These are phyloP conservation scores for Zaprionus ghesquierei DNA, from an alignment of 1,140 invertebrate species.

Conservation along the genomic window DNA sequence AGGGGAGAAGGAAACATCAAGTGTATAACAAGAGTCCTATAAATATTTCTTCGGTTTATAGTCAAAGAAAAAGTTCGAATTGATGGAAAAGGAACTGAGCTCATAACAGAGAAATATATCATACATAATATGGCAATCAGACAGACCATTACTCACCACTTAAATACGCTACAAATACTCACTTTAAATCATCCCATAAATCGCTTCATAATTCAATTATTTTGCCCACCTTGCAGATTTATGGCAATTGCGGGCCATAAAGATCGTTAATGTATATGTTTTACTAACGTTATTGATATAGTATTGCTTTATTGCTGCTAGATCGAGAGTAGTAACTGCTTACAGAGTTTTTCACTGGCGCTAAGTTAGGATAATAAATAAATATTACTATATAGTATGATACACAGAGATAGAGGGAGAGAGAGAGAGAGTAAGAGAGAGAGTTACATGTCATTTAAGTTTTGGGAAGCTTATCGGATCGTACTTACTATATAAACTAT, in stretches of 20 bases:
- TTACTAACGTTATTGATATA: slow-evolving; percentile 67
- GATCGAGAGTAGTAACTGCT: slow-evolving; percentile 55
- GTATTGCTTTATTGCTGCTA: slow-evolving; percentile 74
- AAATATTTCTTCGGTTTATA: too few relatives aligned
- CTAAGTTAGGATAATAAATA: slow-evolving; percentile 70
- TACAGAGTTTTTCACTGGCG: slow-evolving; percentile 36
- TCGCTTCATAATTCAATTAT: not conserved
- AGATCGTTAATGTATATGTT: slow-evolving; percentile 11
- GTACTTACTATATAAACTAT: slow-evolving; percentile 39
- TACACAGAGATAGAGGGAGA: slow-evolving; percentile 18
- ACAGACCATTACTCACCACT: too few relatives aligned
- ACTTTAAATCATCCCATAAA: not conserved
- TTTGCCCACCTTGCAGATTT: not conserved
- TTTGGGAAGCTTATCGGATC: not conserved
- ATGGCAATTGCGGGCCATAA: not conserved
- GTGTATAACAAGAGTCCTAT: too few relatives aligned
- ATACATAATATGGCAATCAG: too few relatives aligned
- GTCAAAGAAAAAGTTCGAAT: too few relatives aligned
- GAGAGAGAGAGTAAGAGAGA: not conserved
- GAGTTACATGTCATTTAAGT: not conserved
- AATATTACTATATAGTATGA: slow-evolving; percentile 60
- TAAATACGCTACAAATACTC: too few relatives aligned
- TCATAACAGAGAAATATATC: too few relatives aligned
- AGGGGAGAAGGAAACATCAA: too few relatives aligned
- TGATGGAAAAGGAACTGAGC: too few relatives aligned